Evolutionary conservation across 2,888 invertebrate species (phyloP), one percentile per base, ranked within the genome.

Genomic region (Schizaphis graminum): DNA sequence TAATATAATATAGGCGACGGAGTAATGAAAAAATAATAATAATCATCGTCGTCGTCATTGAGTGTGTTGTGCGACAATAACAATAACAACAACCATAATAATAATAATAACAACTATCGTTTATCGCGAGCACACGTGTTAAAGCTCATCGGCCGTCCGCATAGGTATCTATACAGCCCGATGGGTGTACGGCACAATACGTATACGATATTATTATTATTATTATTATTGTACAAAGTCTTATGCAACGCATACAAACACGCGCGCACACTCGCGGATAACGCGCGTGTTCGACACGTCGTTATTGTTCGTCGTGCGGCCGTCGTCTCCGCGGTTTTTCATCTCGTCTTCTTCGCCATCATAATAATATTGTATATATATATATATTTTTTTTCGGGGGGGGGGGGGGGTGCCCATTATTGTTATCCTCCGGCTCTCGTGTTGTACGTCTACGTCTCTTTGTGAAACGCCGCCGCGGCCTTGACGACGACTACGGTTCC

Each of bases 221-320:
- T 56, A 56, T 4, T 67, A 67, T 67, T 77, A 77, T 77, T 35
- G 2, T 67, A n/a, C 35, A 35, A 77, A 77, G 77, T 77, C 35
- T 86, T 49, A 28, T n/a, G 28, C 28, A 86, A 86, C 86, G 16
- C 86, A n/a, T n/a, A 35, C 35, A 77, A 35, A 35, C 35, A 21
- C 8, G 44, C 44, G 21, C 35, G 35, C 35, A 35, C 77, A 35
- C 77, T 41, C 44, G 53, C 53, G 21, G 21, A 53, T 53, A 53
- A 53, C 53, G 21, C 77, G 85, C 44, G 16, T 28, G 86, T 77
- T 77, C 28, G 47, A 24, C 41, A 24, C 4, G 28, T 86, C 4
- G 28, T 86, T 47, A 86, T 86, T 86, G 86, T 86, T 86, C 47
- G 47, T 44, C 86, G 35, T 86, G 44, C 77, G 77, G 77, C 77